Base-by-base conservation (phyloP, 2,797 vertebrate species). In the Accipiter minullus region DNA sequence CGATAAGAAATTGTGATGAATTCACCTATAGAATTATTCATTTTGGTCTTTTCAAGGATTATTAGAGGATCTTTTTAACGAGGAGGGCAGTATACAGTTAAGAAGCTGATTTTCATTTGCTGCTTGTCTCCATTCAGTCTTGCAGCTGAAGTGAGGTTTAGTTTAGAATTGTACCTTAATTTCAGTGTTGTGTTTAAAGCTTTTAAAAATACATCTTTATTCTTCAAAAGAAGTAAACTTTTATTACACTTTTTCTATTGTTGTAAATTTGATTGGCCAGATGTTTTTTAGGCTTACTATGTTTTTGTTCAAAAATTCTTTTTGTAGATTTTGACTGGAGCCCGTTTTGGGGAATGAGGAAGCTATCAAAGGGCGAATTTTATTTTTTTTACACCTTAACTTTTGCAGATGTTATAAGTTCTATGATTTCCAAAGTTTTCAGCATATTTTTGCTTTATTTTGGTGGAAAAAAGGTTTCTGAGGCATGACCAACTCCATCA, bases 241-340 rank as follows among this genome's bases (percentile, higher is more conserved):
- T 98, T 98, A 98, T 94, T 97, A 80, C 50, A 5, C 96, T 97
- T 96, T 96, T 94, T 97, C 97, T 98, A 88, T 97, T 93, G 96
- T 97, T 97, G 97, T 98, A 97, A 98, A 98, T 97, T 97, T 98
- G 98, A 98, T 98, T 97, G 97, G 81, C 97, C 98, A 98, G 97
- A 98, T 98, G 98, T 98, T 97, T 98, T 97, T 97, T 95, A 97
- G 97, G 88, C 95, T 97, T 95, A 86, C 96, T 97, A 71, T 81
- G 87, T 11, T 66, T 95, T 92, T 59, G 77, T 96, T 98, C 95
- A 96, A 66, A 97, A 96, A 85, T 64, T 89, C 87, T 91, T 93
- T 97, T 97, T 97, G 96, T 96, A 89, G 89, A 36, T 97, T 90
- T 96, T 75, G 83, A 88, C 85, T 62, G 77, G 93, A 87, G 72